Conservation (phyloP, 1,140 invertebrate genomes). For the Branchinecta lindahli region DNA sequence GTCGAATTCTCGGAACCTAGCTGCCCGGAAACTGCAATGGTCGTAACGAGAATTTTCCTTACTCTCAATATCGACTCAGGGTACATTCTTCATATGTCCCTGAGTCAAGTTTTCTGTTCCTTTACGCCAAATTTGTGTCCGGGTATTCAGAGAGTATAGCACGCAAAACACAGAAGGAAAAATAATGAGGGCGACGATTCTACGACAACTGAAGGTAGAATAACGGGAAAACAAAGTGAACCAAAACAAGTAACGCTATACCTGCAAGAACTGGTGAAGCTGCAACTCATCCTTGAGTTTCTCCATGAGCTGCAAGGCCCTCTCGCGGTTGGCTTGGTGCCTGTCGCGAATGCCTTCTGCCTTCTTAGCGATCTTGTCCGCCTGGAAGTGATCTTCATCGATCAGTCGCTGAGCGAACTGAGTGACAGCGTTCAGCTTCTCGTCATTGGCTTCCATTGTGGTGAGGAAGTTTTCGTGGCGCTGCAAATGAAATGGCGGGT, state of each 20-base stretch:
- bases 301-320: constrained; percentile 77
- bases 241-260: constrained; percentile 10
- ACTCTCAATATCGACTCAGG: too few species aligned
- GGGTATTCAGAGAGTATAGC: too few species aligned
- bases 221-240: too few species aligned
- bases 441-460: constrained; percentile 99
- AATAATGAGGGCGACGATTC: too few species aligned
- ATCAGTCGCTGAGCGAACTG: constrained; percentile 71
- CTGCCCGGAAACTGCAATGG: too few species aligned
- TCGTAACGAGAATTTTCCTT: too few species aligned
- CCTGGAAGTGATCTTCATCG: constrained; percentile 43
- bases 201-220: too few species aligned
- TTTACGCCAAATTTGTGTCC: too few species aligned
- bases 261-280: constrained; percentile 84
- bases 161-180: too few species aligned
- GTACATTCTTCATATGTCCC: too few species aligned
- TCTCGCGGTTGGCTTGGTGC: constrained; percentile 72
- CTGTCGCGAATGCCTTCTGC: constrained; percentile 84
- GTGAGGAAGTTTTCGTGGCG: constrained; percentile 96
- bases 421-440: constrained; percentile 91
- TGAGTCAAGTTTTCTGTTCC: too few species aligned
- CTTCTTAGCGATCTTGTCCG: constrained; percentile 89
- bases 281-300: constrained; percentile 85
- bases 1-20: too few species aligned
- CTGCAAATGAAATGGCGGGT: constrained; percentile 17